phyloP scores from a whole-genome alignment of 2,797 vertebrate species.

The Ammospiza maritima region DNA sequence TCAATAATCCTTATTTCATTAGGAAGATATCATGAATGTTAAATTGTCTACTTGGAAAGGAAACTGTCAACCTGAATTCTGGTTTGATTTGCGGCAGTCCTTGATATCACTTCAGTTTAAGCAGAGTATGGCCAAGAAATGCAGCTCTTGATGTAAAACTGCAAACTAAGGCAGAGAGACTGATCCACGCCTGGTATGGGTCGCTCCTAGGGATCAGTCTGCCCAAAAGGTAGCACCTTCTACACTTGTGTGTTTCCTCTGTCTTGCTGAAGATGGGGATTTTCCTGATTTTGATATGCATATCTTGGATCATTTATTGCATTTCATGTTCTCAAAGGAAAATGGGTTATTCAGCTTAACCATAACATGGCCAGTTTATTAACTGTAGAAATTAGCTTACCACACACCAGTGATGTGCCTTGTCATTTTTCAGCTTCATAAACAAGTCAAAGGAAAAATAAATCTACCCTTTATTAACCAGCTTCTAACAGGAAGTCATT shows the following conservation, averaged over 20 bases:
- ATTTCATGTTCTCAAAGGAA: constrained; percentile 2
- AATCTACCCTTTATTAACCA: constrained; percentile 79
- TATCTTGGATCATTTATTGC: background rate
- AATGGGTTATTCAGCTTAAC: constrained; percentile 15
- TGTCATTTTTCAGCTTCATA: constrained; percentile 73
- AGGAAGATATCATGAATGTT: background rate
- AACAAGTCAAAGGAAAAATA: constrained; percentile 74
- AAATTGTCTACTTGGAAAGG: background rate
- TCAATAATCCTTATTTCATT: background rate
- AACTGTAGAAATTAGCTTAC: constrained; percentile 71
- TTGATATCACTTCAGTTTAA: background rate
- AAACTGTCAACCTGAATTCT: background rate
- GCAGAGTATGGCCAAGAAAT: background rate
- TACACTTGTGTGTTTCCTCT: background rate
- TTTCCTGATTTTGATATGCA: background rate
- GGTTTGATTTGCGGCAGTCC: background rate
- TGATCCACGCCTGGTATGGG: fast-evolving
- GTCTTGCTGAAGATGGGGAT: background rate
- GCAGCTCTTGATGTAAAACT: background rate
- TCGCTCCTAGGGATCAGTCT: background rate
- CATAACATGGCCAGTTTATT: constrained; percentile 41
- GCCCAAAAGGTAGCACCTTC: background rate
- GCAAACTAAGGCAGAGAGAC: background rate
- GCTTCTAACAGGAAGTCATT: constrained; percentile 71
- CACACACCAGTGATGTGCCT: constrained; percentile 59